Evolutionary conservation across 2,113 vertebrate species (phyloP), one percentile per base, ranked within the genome.

Genomic region (Prunella fulvescens): DNA sequence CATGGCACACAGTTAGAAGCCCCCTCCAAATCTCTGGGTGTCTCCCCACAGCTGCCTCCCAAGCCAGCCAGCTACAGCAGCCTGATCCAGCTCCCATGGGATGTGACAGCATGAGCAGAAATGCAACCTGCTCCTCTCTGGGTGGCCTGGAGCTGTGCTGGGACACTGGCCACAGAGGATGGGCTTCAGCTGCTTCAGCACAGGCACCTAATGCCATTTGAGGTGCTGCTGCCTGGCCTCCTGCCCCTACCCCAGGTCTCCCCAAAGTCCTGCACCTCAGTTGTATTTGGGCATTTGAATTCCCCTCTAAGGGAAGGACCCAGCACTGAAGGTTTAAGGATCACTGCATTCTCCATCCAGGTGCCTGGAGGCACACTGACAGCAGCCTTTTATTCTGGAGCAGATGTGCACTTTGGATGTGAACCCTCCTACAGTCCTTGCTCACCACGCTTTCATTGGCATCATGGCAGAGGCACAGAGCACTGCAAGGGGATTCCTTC

Each of bases 201-300:
- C 11, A 67, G 37, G 29, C 19, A 60, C 47, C 6, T 26, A 31
- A 28, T 8, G 3, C 2, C 12, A 25, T 44, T 74, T 64, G 15
- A 67, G 33, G n/a, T 67, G 39, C 29, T 86, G 47, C 14, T 25
- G 6, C 29, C 64, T 33, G 40, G 9, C 33, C 11, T 65, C 6
- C 67, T 77, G 42, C 16, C 86, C 42, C 25, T 29, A 22, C 9
- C 12, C 24, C 22, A 65, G 24, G 7, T 72, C 11, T 56, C 28
- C 37, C 39, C 20, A 19, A 24, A 76, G 29, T 69, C 62, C 53
- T 65, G 17, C 18, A 50, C 9, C 0, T 0, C 3, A 65, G 22
- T 11, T 87, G 3, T n/a, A 17, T 56, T 56, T 29, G 51, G 26
- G 40, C 8, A 82, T 12, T 6, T 57, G 18, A 42, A 57, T 69